phyloP scores from a whole-genome alignment of 35 echinoderm and acorn worm species.

The Amphiura filiformis region DNA sequence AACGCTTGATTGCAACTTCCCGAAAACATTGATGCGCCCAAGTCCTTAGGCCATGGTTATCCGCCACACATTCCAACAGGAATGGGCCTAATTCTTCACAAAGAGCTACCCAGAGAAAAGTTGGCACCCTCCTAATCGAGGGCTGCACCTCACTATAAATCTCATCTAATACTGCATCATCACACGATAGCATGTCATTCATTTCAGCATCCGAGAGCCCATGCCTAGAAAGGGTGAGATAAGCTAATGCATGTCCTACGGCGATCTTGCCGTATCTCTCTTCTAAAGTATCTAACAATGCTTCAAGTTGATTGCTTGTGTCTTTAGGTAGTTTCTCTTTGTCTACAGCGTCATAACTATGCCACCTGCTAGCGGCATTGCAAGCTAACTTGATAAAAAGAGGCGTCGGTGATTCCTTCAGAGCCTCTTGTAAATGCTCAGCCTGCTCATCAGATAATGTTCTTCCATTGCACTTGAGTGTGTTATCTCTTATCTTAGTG shows the following conservation, averaged over 20 bases:
- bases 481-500: slow-evolving; percentile 57
- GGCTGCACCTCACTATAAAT: slow-evolving; percentile 55
- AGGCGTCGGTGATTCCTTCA: slow-evolving; percentile 41
- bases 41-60: slow-evolving; percentile 47
- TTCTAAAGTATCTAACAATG: slow-evolving; percentile 65
- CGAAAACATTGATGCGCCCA: slow-evolving; percentile 61
- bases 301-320: slow-evolving; percentile 40
- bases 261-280: slow-evolving; percentile 67
- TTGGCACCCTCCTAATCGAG: slow-evolving; percentile 58
- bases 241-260: slow-evolving; percentile 44
- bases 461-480: slow-evolving; percentile 63
- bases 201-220: slow-evolving; percentile 89
- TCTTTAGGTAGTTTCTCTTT: slow-evolving; percentile 43
- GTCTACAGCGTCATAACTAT: slow-evolving; percentile 58
- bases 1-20: slow-evolving; percentile 57
- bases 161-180: slow-evolving; percentile 80
- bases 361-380: slow-evolving; percentile 49
- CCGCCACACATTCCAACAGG: slow-evolving; percentile 54
- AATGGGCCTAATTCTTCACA: slow-evolving; percentile 74
- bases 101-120: slow-evolving; percentile 76
- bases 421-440: slow-evolving; percentile 47
- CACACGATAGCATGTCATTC: slow-evolving; percentile 85
- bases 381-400: slow-evolving; percentile 69
- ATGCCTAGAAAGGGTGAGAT: slow-evolving; percentile 65
- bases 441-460: slow-evolving; percentile 68